A percentile compares a stretch with the other conserved stretches of the same genome.
Conservation (phyloP, 2,797 vertebrate genomes). For the Kryptopterus vitreolus region DNA sequence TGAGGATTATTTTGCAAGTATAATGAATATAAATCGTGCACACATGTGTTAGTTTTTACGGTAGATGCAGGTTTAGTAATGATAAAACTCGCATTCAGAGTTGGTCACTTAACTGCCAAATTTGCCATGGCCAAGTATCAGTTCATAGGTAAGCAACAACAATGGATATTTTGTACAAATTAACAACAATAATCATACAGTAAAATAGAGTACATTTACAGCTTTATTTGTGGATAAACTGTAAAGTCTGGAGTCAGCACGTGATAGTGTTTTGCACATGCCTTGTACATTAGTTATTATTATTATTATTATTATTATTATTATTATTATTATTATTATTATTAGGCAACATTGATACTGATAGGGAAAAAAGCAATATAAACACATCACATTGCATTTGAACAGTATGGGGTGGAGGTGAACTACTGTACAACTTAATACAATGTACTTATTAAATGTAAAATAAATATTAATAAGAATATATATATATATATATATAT, state of each 20-base stretch:
- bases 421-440: neutral
- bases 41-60: constrained; percentile 48
- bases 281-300: neutral
- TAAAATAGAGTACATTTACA: neutral
- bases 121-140: constrained; percentile 63
- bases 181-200: neutral
- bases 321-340: constrained; percentile 8
- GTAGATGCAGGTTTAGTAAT: constrained; percentile 50
- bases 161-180: neutral
- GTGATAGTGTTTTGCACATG: neutral
- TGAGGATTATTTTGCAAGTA: neutral
- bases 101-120: constrained; percentile 21
- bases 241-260: neutral
- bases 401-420: neutral
- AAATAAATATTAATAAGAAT: no score
- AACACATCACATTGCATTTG: neutral
- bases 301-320: neutral
- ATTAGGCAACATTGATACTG: neutral
- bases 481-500: no score
- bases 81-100: constrained; percentile 42
- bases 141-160: constrained; percentile 67
- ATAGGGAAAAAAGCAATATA: neutral
- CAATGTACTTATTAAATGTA: neutral
- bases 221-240: neutral
- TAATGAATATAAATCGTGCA: neutral